Percentiles rank a stretch among this genome's conserved stretches.
phyloP scores from a whole-genome alignment of 2,797 vertebrate species.

The Phoxinus dragarum region DNA sequence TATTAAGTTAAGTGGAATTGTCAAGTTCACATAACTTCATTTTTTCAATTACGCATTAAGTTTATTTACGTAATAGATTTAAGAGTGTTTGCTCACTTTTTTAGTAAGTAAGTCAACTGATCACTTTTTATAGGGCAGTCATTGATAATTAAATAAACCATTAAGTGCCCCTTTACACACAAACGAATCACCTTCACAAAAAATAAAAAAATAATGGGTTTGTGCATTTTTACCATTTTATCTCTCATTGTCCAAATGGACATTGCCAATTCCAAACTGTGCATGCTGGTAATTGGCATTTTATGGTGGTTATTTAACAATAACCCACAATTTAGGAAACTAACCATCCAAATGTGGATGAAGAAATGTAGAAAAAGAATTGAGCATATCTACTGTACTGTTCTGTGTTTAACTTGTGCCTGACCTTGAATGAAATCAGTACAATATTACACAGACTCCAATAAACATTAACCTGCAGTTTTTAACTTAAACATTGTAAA shows the following conservation, averaged over 20 bases:
- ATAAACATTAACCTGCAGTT: not conserved
- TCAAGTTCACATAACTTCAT: too few species aligned
- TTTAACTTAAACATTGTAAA: not conserved
- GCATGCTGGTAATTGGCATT: constrained; percentile 37
- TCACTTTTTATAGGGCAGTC: too few species aligned
- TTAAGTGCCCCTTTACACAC: constrained; percentile 25
- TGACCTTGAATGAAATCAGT: not conserved
- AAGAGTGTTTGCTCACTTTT: too few species aligned
- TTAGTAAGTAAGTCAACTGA: too few species aligned
- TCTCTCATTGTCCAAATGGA: constrained; percentile 1
- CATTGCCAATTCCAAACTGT: constrained; percentile 29
- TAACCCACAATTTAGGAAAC: constrained; percentile 35
- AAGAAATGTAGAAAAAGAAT: not conserved
- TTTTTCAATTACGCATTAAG: too few species aligned
- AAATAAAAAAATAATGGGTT: not conserved
- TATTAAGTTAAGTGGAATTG: too few species aligned
- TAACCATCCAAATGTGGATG: constrained; percentile 31
- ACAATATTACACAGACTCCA: not conserved
- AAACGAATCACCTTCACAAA: constrained; percentile 15
- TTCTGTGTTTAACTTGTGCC: not conserved
- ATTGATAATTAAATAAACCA: not conserved
- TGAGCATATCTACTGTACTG: not conserved
- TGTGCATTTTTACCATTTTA: not conserved
- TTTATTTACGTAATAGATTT: too few species aligned
- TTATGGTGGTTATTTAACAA: constrained; percentile 31